Evolutionary conservation across 2,888 invertebrate genomes (phyloP), one percentile per base, ranked within the genome.

Genomic region (Acanthosepion pharaonis): DNA sequence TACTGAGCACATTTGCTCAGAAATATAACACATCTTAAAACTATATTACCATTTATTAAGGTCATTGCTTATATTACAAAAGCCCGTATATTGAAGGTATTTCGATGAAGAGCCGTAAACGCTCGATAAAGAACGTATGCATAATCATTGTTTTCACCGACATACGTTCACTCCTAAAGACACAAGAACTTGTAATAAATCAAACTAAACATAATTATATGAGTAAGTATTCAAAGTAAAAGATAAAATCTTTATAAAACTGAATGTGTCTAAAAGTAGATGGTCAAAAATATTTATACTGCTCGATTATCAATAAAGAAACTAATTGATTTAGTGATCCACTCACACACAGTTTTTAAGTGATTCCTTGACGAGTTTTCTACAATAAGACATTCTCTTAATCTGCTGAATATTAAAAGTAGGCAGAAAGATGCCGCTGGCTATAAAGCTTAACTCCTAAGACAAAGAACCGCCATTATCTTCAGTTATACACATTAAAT

Each of bases 361-460:
- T 15, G 78, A 33, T 78, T 78, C n/a, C 15, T 11, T 33, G 78
- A 15, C n/a, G n/a, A 33, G n/a, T 78, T 49, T 49, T 92, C 20
- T 92, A 49, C 92, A 92, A 92, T 51, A 49, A 92, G 28, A 92
- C 49, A 42, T 92, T 92, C 28, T 92, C 49, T 51, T 92, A 78
- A 78, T 78, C 78, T 23, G 78, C 78, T 33, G n/a, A 2, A n/a
- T n/a, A 11, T 78, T n/a, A 78, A 78, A 78, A 78, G 78, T 78
- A 33, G 78, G 15, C n/a, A 78, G n/a, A 33, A 28, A n/a, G 11
- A 78, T 78, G 78, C 78, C 78, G n/a, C 11, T n/a, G 78, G 78
- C 78, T 15, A 78, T 78, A n/a, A n/a, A 78, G 78, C n/a, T 78
- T 78, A 78, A 78, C 11, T 78, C n/a, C 5, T 33, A n/a, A n/a